Evolutionary conservation across 1,140 invertebrate species (phyloP).

Genomic region (silkworm (Bombyx mori)): ASM3026992v2 NC_085121.1:7747501-7748000

Average conservation of each 20-base stretch:
- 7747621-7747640: no score
- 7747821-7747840: conserved; percentile 37
- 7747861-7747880: conserved; percentile 66
- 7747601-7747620: no score
- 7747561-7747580: no score
- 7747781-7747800: conserved; percentile 52
- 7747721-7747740: conserved; percentile 13
- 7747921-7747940: conserved; percentile 10
- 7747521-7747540: conserved; percentile 36
- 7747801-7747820: conserved; percentile 56
- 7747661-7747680: conserved; percentile 19
- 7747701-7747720: conserved; percentile 15
- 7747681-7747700: conserved; percentile 42
- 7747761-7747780: conserved; percentile 66
- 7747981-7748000: no score
- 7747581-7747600: no score
- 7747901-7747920: conserved; percentile 58
- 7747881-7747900: conserved; percentile 62
- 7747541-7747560: conserved; percentile 9
- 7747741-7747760: conserved; percentile 61
- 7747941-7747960: background rate
- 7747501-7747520: conserved; percentile 70
- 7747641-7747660: no score
- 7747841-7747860: conserved; percentile 48
- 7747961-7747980: no score